Base-by-base conservation (phyloP, 2,888 invertebrate genomes). In the Drosophila basisetae region DNA sequence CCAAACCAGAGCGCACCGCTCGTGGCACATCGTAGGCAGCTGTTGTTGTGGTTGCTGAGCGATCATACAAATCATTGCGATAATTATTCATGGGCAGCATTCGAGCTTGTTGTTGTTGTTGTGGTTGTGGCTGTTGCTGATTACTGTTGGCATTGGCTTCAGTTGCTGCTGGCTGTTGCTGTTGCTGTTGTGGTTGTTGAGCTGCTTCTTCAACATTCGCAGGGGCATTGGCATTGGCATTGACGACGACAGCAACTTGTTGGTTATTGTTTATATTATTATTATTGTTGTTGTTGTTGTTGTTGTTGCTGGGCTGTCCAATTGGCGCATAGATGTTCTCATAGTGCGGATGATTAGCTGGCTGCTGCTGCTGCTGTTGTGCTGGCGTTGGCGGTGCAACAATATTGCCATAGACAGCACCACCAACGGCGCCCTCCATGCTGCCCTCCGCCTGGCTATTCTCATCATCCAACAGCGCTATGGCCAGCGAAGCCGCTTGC, bases 391-490 rank as follows among this genome's bases (percentile, higher is more conserved):
- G 71, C n/a, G 69, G 71, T 76, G 80, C 73, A 18, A 78, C 76
- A 62, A 87, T 62, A 68, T 89, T 86, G 28, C 83, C 80, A 71
- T 80, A 84, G 69, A 78, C 81, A 82, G 92, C 93, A 88, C 94
- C 94, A 73, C 94, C 94, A 58, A 94, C 94, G 66, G 94, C 94
- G 74, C 94, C 94, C 89, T 95, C 95, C 73, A 91, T 94, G 52
- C 94, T 94, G 76, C 95, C 95, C 91, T 95, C 95, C 53, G 94
- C 94, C 89, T 94, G 94, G 90, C 94, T 95, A 83, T 94, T 94
- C 83, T 95, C 94, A 89, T 94, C 94, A 91, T 94, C 94, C 88
- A 92, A 73, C 73, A 90, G 78, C 82, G 92, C 93, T 76, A 91
- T 92, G 90, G 91, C 90, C 89, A 92, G 87, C 89, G 87, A 83